Percentiles rank a stretch among this genome's conserved stretches.
These are phyloP conservation scores for Ahaetulla prasina DNA, from an alignment of 2,113 vertebrate species.

Conservation along the genomic window DNA sequence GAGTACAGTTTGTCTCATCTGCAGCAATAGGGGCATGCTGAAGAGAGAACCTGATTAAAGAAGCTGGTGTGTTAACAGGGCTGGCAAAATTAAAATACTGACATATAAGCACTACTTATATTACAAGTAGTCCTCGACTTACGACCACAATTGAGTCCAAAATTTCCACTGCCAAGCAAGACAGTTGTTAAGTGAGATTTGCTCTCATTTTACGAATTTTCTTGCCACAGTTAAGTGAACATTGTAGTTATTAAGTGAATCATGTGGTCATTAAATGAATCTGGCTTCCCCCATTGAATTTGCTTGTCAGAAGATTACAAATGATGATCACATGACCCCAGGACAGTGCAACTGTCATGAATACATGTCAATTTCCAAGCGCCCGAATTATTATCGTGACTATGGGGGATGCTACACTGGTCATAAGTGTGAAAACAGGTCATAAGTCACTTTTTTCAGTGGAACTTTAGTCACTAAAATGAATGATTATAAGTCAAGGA, in stretches of 20 bases:
- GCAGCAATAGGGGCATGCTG: not conserved
- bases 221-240: not conserved
- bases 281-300: not conserved
- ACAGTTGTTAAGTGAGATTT: not conserved
- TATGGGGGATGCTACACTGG: too few species aligned
- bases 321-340: not conserved
- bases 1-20: not conserved
- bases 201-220: not conserved
- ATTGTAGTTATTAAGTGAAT: not conserved
- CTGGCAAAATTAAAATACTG: too few species aligned
- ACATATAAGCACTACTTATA: not conserved
- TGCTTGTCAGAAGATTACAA: not conserved
- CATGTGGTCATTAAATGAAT: not conserved
- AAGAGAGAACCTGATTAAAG: not conserved
- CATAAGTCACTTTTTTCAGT: not conserved
- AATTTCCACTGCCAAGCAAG: not conserved
- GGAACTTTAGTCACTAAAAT: not conserved
- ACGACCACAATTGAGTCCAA: not conserved
- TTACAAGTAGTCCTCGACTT: not conserved
- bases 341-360: not conserved
- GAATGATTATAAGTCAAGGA: not conserved
- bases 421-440: not conserved
- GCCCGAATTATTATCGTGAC: not conserved
- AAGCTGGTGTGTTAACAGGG: not conserved
- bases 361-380: not conserved